Base-by-base conservation (phyloP, 2,797 vertebrate species). In the Mus spretus region DNA sequence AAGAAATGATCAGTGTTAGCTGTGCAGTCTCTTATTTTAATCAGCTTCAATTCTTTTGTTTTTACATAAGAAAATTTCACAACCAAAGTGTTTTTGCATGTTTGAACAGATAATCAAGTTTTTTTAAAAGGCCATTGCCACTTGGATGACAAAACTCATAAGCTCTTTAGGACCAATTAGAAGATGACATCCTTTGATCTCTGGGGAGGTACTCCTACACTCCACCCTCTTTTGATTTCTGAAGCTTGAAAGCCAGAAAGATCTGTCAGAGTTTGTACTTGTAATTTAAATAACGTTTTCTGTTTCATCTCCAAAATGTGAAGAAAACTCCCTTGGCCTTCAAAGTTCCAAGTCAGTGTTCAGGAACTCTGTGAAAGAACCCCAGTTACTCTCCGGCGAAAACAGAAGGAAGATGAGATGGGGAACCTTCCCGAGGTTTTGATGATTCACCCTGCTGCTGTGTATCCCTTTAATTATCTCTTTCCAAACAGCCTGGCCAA, bases 251-350 rank as follows among this genome's bases (percentile, higher is more conserved):
- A 83, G 55, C 26, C 83, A 93, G 9, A 59, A 20, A 81, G 8
- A 77, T 53, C 67, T 80, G 26, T 50, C 79, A 94, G 53, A 75
- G 20, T 90, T 77, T 50, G n/a, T 57, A 31, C n/a, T 83, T 89
- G n/a, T 75, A 79, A 96, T 13, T 96, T 44, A 84, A 96, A 81
- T 50, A 93, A 57, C 50, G 55, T 94, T 96, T 92, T 89, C 44
- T 63, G 57, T 81, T 94, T 93, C 37, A 4, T 77, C 63, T 95
- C 94, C 70, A 67, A 92, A 94, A 81, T 72, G 19, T 93, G 94
- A 88, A 78, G 63, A 67, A 82, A 93, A 94, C 65, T 63, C 57
- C 22, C 15, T 59, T 89, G n/a, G 28, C 22, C 79, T 55, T 90
- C 70, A 87, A 89, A 93, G 77, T 63, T 72, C 50, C 55, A 4